phyloP scores from a whole-genome alignment of 2,113 vertebrate genomes.

The Sinocyclocheilus rhinocerous region DNA sequence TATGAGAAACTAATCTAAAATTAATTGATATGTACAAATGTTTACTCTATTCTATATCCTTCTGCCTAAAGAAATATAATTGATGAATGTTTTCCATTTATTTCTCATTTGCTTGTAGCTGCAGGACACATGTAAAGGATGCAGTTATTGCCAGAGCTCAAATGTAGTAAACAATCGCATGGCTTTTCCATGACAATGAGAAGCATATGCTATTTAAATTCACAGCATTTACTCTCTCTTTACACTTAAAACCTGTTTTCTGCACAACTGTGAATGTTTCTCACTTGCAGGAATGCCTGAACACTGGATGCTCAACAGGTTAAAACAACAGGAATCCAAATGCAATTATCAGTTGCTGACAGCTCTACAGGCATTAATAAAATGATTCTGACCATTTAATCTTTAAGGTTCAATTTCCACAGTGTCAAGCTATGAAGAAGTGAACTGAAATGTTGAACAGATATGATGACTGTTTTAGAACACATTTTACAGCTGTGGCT shows the following conservation, averaged over 20 bases:
- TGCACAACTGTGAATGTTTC: slow-evolving; percentile 32
- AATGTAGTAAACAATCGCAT: slow-evolving; percentile 29
- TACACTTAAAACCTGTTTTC: slow-evolving; percentile 46
- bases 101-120: slow-evolving; percentile 27
- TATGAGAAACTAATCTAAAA: slow-evolving; percentile 12
- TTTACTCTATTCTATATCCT: neutral
- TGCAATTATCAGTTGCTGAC: slow-evolving; percentile 5
- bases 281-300: slow-evolving; percentile 19
- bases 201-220: slow-evolving; percentile 41
- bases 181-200: slow-evolving; percentile 51
- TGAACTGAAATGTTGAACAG: neutral
- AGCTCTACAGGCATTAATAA: neutral
- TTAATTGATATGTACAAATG: neutral
- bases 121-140: slow-evolving; percentile 5
- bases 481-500: neutral
- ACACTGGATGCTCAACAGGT: slow-evolving; percentile 1
- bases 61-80: neutral
- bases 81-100: slow-evolving; percentile 32
- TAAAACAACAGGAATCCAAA: slow-evolving; percentile 10
- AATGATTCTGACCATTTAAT: neutral
- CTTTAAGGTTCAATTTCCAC: neutral
- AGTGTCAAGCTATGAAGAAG: neutral
- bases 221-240: slow-evolving; percentile 39
- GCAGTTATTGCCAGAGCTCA: neutral
- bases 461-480: neutral